Percentiles rank a stretch among this genome's conserved stretches.
phyloP scores from a whole-genome alignment of 1,140 invertebrate species.

The Cyrtorhinus lividipennis region DNA sequence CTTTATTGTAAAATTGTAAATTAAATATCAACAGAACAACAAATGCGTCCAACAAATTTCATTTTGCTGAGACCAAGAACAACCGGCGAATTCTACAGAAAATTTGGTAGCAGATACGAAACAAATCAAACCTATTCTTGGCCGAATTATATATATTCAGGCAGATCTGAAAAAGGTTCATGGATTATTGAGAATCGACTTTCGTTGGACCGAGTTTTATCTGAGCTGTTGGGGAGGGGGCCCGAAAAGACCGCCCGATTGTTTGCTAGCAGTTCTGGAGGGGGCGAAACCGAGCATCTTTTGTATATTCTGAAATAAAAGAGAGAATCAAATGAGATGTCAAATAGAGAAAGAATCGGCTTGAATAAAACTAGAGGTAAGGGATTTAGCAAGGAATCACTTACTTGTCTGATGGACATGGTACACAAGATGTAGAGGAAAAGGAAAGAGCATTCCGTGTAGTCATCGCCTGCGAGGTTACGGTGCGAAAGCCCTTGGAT shows the following conservation, averaged over 20 bases:
- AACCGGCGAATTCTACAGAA: too few relatives aligned
- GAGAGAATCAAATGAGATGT: constrained; percentile 12
- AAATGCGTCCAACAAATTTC: too few relatives aligned
- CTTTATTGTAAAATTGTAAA: too few relatives aligned
- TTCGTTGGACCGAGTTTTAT: constrained; percentile 20
- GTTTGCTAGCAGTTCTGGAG: constrained; percentile 86
- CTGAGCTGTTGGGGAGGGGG: constrained; percentile 25
- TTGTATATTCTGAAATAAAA: constrained; percentile 77
- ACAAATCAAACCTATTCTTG: too few relatives aligned
- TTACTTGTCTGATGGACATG: constrained; percentile 90
- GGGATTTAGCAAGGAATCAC: not conserved
- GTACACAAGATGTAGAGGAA: constrained; percentile 98
- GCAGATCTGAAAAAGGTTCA: too few relatives aligned
- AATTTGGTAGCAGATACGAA: too few relatives aligned
- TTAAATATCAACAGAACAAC: too few relatives aligned
- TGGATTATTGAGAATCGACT: too few relatives aligned
- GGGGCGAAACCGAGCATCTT: constrained; percentile 95
- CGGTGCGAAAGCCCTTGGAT: constrained; percentile 94
- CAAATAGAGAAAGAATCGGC: constrained; percentile 8
- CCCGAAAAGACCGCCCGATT: constrained; percentile 45
- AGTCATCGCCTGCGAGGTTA: constrained; percentile 91
- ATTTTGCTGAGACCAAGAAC: too few relatives aligned
- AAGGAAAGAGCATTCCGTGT: constrained; percentile 98
- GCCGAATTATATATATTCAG: too few relatives aligned
- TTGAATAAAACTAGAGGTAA: not conserved